phyloP scores from a whole-genome alignment of 2,113 vertebrate species.

The Siniperca chuatsi region DNA sequence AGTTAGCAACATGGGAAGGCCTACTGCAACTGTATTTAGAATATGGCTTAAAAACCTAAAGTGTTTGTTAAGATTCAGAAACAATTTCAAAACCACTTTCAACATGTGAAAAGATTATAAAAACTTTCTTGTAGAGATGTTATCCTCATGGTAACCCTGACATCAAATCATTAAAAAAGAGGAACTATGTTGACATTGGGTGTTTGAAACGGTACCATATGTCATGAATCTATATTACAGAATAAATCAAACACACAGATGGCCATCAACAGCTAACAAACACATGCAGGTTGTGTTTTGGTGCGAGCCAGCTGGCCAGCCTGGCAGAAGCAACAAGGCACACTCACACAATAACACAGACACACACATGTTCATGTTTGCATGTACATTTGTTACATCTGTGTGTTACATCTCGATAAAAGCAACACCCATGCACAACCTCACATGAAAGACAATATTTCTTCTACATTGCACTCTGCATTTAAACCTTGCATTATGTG shows the following conservation, averaged over 20 bases:
- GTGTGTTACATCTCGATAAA: slow-evolving; percentile 44
- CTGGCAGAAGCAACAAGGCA: slow-evolving; percentile 80
- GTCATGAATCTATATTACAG: slow-evolving; percentile 68
- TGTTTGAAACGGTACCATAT: slow-evolving; percentile 65
- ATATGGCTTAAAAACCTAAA: not conserved
- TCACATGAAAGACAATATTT: not conserved
- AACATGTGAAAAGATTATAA: not conserved
- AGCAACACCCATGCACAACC: slow-evolving; percentile 12
- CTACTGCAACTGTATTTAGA: not conserved
- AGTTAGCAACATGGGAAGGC: not conserved
- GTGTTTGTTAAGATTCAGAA: not conserved
- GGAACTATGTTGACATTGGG: slow-evolving; percentile 44
- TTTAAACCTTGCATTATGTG: not conserved
- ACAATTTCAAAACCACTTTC: not conserved
- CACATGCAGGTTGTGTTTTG: slow-evolving; percentile 87
- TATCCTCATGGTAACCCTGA: slow-evolving; percentile 13
- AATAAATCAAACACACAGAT: slow-evolving; percentile 75
- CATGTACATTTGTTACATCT: slow-evolving; percentile 34
- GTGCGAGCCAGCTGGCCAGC: slow-evolving; percentile 73
- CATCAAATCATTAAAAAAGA: slow-evolving; percentile 38
- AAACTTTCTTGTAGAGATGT: not conserved
- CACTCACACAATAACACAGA: slow-evolving; percentile 41
- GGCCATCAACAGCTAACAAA: slow-evolving; percentile 70
- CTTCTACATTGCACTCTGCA: not conserved
- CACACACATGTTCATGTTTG: slow-evolving; percentile 40